These are phyloP conservation scores for Muscina levida DNA, from an alignment of 2,888 invertebrate genomes.

Conservation along the genomic window DNA sequence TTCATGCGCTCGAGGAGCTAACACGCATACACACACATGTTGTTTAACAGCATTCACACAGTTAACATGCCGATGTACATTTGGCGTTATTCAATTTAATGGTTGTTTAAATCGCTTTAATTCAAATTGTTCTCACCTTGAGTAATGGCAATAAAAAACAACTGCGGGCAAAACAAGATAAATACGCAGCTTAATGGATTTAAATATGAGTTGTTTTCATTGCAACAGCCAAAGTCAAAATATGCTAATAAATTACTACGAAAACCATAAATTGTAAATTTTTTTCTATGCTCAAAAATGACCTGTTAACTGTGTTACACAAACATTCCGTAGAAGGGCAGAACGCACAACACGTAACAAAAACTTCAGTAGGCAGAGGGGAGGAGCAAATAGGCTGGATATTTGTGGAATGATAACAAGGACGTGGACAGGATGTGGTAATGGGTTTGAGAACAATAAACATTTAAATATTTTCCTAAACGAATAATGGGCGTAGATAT, in stretches of 20 bases:
- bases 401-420: not conserved
- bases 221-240: slow-evolving; percentile 52
- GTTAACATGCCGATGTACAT: not conserved
- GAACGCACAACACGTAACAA: too few relatives aligned
- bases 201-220: slow-evolving; percentile 55
- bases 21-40: not conserved
- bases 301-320: slow-evolving; percentile 54
- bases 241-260: slow-evolving; percentile 54
- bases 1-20: too few relatives aligned
- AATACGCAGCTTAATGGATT: slow-evolving; percentile 56
- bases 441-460: not conserved
- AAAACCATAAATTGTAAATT: slow-evolving; percentile 60
- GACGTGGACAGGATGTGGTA: not conserved
- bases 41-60: too few relatives aligned
- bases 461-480: slow-evolving; percentile 5
- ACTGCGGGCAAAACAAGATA: slow-evolving; percentile 52
- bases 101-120: slow-evolving; percentile 22
- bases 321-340: not conserved
- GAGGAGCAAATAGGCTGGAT: not conserved
- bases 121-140: slow-evolving; percentile 40
- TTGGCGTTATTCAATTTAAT: slow-evolving; percentile 1
- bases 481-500: slow-evolving; percentile 18
- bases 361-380: not conserved
- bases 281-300: slow-evolving; percentile 45
- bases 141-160: not conserved